A percentile compares a stretch with the other conserved stretches of the same genome.
Evolutionary conservation across 2,888 invertebrate genomes (phyloP).

Genomic region (Suillia variegata): DNA sequence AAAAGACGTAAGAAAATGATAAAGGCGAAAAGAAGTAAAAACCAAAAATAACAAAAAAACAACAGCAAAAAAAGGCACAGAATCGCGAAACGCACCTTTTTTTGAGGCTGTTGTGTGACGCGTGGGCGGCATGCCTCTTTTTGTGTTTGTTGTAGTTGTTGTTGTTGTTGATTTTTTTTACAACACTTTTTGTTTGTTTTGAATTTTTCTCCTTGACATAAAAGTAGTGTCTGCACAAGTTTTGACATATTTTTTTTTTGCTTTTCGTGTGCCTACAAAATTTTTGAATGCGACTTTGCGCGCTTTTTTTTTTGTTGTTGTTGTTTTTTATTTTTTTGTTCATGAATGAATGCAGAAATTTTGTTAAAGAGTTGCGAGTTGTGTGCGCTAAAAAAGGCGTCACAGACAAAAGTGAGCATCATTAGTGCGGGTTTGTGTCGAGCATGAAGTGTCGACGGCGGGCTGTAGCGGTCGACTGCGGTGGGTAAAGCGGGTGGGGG

Average conservation of each 20-base stretch:
- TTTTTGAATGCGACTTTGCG: not conserved
- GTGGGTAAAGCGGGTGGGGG: no score
- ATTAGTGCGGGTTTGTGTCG: slow-evolving; percentile 17
- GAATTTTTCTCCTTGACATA: not conserved
- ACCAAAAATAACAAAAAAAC: not conserved
- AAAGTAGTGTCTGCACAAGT: slow-evolving; percentile 35
- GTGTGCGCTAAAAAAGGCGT: not conserved
- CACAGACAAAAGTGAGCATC: slow-evolving; percentile 25
- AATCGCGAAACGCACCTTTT: slow-evolving; percentile 4
- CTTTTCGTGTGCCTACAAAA: not conserved
- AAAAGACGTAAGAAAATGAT: no score
- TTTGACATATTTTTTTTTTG: slow-evolving; percentile 48
- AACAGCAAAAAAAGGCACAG: slow-evolving; percentile 9
- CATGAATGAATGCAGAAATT: slow-evolving; percentile 27
- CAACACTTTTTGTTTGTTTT: slow-evolving; percentile 2
- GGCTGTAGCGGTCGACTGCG: no score
- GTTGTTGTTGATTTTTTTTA: no score
- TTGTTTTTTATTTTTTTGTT: no score
- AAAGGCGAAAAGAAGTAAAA: no score
- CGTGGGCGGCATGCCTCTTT: slow-evolving; percentile 4
- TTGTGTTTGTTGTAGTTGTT: not conserved
- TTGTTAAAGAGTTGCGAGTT: slow-evolving; percentile 8
- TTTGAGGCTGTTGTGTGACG: slow-evolving; percentile 26
- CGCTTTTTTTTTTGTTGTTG: no score
- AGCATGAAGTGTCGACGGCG: no score